Conservation (phyloP, 2,113 vertebrate species). For the Oncorhynchus kisutch region DNA sequence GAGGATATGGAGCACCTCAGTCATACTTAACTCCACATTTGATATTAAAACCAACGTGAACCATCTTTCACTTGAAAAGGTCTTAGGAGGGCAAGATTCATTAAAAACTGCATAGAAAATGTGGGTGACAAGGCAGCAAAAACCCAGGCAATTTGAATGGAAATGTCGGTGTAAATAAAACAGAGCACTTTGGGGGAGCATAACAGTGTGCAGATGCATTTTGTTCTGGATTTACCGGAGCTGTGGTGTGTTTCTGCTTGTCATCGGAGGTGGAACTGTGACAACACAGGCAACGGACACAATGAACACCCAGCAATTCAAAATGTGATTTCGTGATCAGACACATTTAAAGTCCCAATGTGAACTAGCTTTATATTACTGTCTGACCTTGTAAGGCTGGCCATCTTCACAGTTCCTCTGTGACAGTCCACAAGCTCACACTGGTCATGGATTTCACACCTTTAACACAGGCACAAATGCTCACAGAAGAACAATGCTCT, state of each 20-base stretch:
- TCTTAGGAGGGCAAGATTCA: no score
- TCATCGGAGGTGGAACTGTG: conserved; percentile 14
- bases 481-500: neutral
- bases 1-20: no score
- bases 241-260: neutral
- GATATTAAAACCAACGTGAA: no score
- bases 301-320: neutral
- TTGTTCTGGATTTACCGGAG: neutral
- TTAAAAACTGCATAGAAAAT: no score
- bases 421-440: neutral
- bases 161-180: no score
- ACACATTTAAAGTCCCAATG: neutral
- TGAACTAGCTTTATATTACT: neutral
- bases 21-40: no score
- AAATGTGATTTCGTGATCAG: neutral
- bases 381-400: neutral
- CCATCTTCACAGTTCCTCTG: neutral
- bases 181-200: no score
- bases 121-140: no score
- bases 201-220: no score
- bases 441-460: neutral
- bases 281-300: neutral
- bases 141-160: no score
- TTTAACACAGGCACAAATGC: neutral
- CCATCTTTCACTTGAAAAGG: no score